These are phyloP conservation scores for Piezodorus guildinii DNA, from an alignment of 1,140 invertebrate species.

Conservation along the genomic window DNA sequence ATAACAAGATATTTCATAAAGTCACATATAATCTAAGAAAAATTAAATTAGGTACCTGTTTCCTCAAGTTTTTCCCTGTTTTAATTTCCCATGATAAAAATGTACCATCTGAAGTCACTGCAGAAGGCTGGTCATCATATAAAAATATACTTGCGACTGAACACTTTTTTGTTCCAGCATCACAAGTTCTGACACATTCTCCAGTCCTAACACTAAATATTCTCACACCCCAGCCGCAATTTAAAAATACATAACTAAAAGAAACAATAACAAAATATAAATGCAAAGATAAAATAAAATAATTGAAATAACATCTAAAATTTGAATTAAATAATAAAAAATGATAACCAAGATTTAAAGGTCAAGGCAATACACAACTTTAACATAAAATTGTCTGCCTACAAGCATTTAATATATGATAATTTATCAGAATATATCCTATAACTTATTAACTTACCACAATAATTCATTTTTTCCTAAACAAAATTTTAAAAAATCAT, in stretches of 20 bases:
- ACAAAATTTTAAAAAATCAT: too few species aligned
- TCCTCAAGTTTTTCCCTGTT: conserved; percentile 6
- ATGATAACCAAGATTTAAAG: too few species aligned
- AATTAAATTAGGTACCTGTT: neutral
- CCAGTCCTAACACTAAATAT: conserved; percentile 46
- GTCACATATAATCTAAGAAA: too few species aligned
- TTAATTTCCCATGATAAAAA: conserved; percentile 18
- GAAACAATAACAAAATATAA: conserved; percentile 22
- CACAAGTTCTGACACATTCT: conserved; percentile 32
- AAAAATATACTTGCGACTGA: conserved; percentile 16
- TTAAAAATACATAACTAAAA: conserved; percentile 44
- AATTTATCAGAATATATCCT: neutral
- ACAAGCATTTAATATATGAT: too few species aligned
- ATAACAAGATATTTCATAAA: neutral
- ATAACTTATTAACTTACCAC: too few species aligned
- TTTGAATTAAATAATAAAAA: too few species aligned
- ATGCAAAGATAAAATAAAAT: neutral
- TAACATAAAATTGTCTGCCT: too few species aligned
- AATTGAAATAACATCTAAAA: neutral
- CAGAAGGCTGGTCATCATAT: conserved; percentile 19
- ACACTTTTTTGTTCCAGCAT: conserved; percentile 18
- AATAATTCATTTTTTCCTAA: too few species aligned
- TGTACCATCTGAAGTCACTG: conserved; percentile 12
- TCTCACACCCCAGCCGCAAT: conserved; percentile 41
- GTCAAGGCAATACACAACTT: too few species aligned